Conservation (phyloP, 2,888 invertebrate genomes). For the Timema cristinae region DNA sequence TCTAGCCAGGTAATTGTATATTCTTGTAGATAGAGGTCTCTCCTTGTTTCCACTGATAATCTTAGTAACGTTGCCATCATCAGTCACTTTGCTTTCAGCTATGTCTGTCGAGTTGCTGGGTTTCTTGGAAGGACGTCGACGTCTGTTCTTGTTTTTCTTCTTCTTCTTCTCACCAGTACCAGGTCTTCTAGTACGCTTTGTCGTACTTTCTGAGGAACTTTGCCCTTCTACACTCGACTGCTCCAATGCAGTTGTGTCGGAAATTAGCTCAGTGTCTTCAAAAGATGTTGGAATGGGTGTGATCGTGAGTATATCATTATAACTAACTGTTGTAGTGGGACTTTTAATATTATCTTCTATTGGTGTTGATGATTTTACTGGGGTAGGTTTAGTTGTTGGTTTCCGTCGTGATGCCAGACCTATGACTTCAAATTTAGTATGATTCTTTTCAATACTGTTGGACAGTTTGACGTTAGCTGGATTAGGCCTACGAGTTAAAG, state of each 20-base stretch:
- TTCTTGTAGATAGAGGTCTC: conserved; percentile 62
- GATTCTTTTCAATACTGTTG: background rate
- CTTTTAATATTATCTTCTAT: no score
- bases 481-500: conserved; percentile 8
- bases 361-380: conserved; percentile 43
- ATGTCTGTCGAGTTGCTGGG: conserved; percentile 43
- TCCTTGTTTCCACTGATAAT: conserved; percentile 48
- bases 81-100: conserved; percentile 24
- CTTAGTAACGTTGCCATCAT: conserved; percentile 51
- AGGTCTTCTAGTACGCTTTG: conserved; percentile 25
- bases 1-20: conserved; percentile 71
- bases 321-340: conserved; percentile 42
- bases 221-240: background rate
- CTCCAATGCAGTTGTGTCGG: background rate
- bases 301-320: background rate
- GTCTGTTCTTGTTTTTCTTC: conserved; percentile 43
- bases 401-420: conserved; percentile 30
- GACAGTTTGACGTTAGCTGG: background rate
- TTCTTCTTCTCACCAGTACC: conserved; percentile 40
- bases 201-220: conserved; percentile 24
- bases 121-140: conserved; percentile 46
- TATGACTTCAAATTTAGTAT: background rate
- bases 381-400: conserved; percentile 37
- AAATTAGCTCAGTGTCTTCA: background rate
- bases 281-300: background rate